These are phyloP conservation scores for Drosophila eugracilis DNA, from an alignment of 1,140 invertebrate genomes.

Conservation along the genomic window DNA sequence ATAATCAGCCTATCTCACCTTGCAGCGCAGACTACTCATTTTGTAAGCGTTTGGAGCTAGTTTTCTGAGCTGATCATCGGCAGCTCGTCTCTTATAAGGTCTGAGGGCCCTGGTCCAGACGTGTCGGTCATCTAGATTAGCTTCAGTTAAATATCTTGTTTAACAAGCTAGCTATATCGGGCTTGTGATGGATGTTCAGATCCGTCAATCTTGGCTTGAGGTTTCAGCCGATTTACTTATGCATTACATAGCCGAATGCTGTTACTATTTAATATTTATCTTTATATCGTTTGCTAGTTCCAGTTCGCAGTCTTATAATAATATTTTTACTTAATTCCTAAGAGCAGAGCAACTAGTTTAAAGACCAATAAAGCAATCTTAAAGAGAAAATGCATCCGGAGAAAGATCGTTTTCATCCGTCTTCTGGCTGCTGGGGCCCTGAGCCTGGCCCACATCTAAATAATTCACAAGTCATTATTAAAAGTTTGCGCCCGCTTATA, in stretches of 20 bases:
- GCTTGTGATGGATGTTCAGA: conserved; percentile 21
- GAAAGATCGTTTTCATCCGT: conserved; percentile 1
- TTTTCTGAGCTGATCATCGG: conserved; percentile 38
- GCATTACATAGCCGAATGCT: conserved; percentile 6
- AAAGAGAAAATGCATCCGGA: conserved; percentile 19
- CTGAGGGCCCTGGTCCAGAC: conserved; percentile 57
- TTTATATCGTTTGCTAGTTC: conserved; percentile 6
- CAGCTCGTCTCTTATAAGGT: conserved; percentile 69
- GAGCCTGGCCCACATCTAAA: conserved; percentile 37
- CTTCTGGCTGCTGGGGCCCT: conserved; percentile 36
- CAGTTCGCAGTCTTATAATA: conserved; percentile 14
- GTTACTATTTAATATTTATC: conserved; percentile 32
- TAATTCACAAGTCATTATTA: conserved; percentile 44
- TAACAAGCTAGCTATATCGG: conserved; percentile 44
- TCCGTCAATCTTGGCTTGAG: conserved; percentile 14
- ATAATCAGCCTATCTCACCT: conserved; percentile 44
- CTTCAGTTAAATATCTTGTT: conserved; percentile 57
- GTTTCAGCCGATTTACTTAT: conserved; percentile 8
- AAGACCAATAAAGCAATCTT: conserved; percentile 25
- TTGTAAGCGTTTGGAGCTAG: conserved; percentile 31
- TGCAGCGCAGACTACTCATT: conserved; percentile 58
- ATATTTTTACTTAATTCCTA: conserved; percentile 34
- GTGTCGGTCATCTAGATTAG: conserved; percentile 71
- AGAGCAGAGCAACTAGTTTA: conserved; percentile 16
- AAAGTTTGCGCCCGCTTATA: conserved; percentile 10